phyloP scores from a whole-genome alignment of 2,113 vertebrate genomes.

The Trichomycterus rosablanca region DNA sequence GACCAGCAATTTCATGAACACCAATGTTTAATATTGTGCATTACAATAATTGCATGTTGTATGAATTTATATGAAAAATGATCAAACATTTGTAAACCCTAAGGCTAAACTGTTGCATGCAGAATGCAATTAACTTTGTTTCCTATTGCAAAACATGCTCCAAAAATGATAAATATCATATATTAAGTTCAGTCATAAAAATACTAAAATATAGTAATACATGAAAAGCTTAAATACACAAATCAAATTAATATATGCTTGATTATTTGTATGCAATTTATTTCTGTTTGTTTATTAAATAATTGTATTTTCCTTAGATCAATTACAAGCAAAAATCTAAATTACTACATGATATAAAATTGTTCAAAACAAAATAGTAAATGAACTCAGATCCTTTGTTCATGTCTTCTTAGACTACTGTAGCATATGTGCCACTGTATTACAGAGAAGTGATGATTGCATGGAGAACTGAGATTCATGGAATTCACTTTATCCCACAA shows the following conservation, averaged over 20 bases:
- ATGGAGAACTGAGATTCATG: constrained; percentile 46
- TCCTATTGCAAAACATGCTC: not conserved
- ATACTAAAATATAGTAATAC: no score
- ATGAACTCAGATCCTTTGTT: constrained; percentile 19
- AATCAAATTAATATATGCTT: no score
- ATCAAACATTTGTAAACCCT: not conserved
- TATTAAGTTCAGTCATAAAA: no score
- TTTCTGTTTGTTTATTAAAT: no score
- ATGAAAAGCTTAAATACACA: not conserved
- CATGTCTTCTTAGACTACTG: not conserved
- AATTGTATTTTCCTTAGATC: no score
- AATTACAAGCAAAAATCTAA: not conserved
- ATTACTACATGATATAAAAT: not conserved
- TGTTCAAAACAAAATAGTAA: not conserved
- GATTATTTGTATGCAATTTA: no score
- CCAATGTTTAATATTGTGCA: not conserved
- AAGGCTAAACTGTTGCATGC: not conserved
- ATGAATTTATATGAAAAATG: not conserved
- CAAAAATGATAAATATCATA: no score
- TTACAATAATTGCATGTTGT: not conserved
- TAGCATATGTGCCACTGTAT: no score
- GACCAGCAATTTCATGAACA: not conserved
- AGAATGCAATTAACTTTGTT: constrained; percentile 7
- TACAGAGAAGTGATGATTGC: constrained; percentile 45
- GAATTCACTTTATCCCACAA: constrained; percentile 32